Percentiles rank a stretch among this genome's conserved stretches.
Evolutionary conservation across 1,140 invertebrate genomes (phyloP).

Genomic region (Gerris buenoi): DNA sequence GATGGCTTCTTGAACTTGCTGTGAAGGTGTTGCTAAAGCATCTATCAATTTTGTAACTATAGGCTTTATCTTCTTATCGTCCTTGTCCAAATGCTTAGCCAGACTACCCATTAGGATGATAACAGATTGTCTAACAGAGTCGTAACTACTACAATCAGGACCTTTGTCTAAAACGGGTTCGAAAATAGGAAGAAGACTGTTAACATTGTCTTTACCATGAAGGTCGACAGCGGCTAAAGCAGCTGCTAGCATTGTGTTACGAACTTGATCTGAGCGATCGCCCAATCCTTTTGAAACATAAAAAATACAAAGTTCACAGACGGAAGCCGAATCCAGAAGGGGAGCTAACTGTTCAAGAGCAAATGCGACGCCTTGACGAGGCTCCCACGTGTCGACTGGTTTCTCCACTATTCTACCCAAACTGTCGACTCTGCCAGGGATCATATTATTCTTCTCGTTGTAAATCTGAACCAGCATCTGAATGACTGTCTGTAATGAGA

Average conservation of each 20-base stretch:
- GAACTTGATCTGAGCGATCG: conserved; percentile 67
- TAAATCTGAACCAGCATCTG: conserved; percentile 52
- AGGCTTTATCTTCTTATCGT: conserved; percentile 73
- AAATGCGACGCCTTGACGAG: conserved; percentile 71
- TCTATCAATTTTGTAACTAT: conserved; percentile 82
- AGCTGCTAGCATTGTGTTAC: conserved; percentile 80
- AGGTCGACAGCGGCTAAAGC: conserved; percentile 79
- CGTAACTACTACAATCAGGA: conserved; percentile 75
- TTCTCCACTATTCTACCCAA: conserved; percentile 79
- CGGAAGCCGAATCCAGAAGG: conserved; percentile 46
- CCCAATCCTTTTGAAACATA: conserved; percentile 76
- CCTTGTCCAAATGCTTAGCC: conserved; percentile 83
- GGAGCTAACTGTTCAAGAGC: conserved; percentile 58
- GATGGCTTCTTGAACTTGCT: conserved; percentile 94
- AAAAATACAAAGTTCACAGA: conserved; percentile 57
- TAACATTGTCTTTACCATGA: conserved; percentile 71
- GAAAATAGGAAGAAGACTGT: conserved; percentile 68
- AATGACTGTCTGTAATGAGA: not conserved
- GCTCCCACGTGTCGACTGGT: conserved; percentile 74
- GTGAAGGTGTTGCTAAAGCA: conserved; percentile 87
- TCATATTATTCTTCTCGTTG: conserved; percentile 56
- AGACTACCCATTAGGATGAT: conserved; percentile 93
- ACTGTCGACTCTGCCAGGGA: conserved; percentile 72
- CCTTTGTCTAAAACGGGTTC: conserved; percentile 81
- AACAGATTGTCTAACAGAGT: conserved; percentile 85